Evolutionary conservation across 2,113 vertebrate genomes (phyloP), one percentile per base, ranked within the genome.

Genomic region (Cavia aperea): DNA sequence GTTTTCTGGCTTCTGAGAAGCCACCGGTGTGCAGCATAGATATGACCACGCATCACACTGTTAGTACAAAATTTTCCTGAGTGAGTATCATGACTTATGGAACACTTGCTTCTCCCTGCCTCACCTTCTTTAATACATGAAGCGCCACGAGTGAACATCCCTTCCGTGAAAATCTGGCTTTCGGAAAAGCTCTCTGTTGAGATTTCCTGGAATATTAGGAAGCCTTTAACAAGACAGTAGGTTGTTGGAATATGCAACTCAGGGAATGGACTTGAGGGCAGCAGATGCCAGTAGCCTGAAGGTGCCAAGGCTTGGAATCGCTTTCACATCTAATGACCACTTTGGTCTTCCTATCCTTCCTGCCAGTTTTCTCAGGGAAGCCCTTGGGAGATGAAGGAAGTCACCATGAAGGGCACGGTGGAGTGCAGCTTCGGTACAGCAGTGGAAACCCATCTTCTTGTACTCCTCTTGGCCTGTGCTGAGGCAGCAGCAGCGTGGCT

Each of bases 41-140:
- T 96, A 77, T 12, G 95, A 96, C 94, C 96, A 96, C 96, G 97
- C 97, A 98, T 97, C 96, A 97, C 97, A 96, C 96, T 97, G 95
- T 97, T 96, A 97, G 97, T 96, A 97, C 97, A 97, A 95, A 91
- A 54, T 85, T 96, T 97, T 97, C 97, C 92, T 94, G 92, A 96
- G 90, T 96, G 89, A 92, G 94, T 90, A 86, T 77, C 77, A 96
- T 97, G 97, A 97, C 97, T 98, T 96, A 97, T 97, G 92, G 94
- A 97, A 97, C 75, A 81, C 94, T 96, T 96, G 81, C 79, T 78
- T 90, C 88, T 63, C n/a, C 70, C 94, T 68, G 93, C 66, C 95
- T 97, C 96, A 92, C 94, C 94, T 97, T 96, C 96, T 97, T 97
- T 95, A 94, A 96, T 96, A 94, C 85, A 93, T 31, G 19, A 94